Evolutionary conservation across 2,888 invertebrate genomes (phyloP).

Genomic region (Trachelus stipa): DNA sequence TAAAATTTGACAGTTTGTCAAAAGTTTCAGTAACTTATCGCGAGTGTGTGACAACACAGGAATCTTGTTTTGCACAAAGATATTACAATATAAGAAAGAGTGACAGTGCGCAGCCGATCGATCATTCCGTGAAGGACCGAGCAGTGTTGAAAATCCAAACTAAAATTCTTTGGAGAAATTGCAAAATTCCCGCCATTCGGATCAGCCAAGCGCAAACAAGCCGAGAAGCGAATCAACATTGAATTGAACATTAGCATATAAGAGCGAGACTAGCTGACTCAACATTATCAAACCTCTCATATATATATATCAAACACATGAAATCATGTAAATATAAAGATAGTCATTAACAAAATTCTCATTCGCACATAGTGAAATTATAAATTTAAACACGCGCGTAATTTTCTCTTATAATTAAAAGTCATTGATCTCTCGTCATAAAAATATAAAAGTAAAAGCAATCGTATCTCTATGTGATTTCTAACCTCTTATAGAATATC

Average conservation of each 20-base stretch:
- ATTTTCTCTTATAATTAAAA: neutral
- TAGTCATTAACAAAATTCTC: neutral
- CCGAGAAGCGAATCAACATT: constrained; percentile 27
- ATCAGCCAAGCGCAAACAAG: constrained; percentile 34
- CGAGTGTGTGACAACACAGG: neutral
- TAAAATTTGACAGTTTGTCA: neutral
- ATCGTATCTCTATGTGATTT: neutral
- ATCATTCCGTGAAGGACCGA: constrained; percentile 10
- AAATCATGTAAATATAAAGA: neutral
- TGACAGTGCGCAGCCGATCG: neutral
- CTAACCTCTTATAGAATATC: neutral
- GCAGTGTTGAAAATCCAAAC: neutral
- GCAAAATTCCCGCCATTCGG: constrained; percentile 18
- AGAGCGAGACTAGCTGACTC: constrained; percentile 10
- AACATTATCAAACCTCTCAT: neutral
- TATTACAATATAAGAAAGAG: neutral
- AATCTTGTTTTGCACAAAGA: constrained; percentile 20
- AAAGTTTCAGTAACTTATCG: neutral
- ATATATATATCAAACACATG: neutral
- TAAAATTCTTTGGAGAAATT: constrained; percentile 1
- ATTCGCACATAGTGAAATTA: neutral
- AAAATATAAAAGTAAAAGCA: neutral
- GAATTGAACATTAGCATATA: constrained; percentile 41
- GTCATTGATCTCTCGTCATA: neutral
- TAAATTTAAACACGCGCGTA: neutral